Percentiles rank a stretch among this genome's conserved stretches.
phyloP scores from a whole-genome alignment of 1,140 invertebrate species.

The Sipha flava region DNA sequence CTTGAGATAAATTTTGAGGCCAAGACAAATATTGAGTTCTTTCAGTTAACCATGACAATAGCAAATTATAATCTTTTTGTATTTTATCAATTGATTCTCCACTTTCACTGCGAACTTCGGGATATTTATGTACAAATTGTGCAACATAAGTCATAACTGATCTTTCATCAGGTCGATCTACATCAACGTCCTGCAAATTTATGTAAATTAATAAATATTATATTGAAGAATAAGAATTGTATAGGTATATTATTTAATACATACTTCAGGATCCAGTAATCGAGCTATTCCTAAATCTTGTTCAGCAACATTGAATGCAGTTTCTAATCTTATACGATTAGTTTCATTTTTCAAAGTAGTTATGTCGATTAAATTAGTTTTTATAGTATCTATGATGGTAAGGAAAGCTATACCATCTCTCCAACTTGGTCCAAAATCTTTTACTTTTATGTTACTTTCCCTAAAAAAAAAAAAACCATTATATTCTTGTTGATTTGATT shows the following conservation, averaged over 20 bases:
- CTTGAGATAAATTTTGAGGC: conserved; percentile 45
- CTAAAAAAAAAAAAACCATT: conserved; percentile 46
- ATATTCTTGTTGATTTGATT: too few relatives aligned
- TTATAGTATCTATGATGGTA: conserved; percentile 90
- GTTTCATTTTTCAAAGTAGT: conserved; percentile 65
- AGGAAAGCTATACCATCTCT: conserved; percentile 93
- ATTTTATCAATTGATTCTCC: conserved; percentile 65
- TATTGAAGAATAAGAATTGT: not conserved
- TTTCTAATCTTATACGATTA: conserved; percentile 76
- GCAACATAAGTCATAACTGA: conserved; percentile 99
- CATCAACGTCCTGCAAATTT: conserved; percentile 75
- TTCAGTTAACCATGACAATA: conserved; percentile 71
- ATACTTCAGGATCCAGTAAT: conserved; percentile 74
- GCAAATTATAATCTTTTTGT: conserved; percentile 67
- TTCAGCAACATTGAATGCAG: conserved; percentile 90
- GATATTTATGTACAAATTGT: conserved; percentile 94
- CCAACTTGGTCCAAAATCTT: conserved; percentile 95
- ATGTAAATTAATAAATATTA: not conserved
- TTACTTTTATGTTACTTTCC: conserved; percentile 76
- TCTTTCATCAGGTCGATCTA: conserved; percentile 92
- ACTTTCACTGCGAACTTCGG: conserved; percentile 55
- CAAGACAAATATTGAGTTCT: conserved; percentile 56
- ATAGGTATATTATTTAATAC: not conserved
- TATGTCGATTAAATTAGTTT: conserved; percentile 84
- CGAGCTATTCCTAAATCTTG: conserved; percentile 84